Evolutionary conservation across 2,797 vertebrate species (phyloP), one percentile per base, ranked within the genome.

Genomic region (Coracias cyanogaster): DNA sequence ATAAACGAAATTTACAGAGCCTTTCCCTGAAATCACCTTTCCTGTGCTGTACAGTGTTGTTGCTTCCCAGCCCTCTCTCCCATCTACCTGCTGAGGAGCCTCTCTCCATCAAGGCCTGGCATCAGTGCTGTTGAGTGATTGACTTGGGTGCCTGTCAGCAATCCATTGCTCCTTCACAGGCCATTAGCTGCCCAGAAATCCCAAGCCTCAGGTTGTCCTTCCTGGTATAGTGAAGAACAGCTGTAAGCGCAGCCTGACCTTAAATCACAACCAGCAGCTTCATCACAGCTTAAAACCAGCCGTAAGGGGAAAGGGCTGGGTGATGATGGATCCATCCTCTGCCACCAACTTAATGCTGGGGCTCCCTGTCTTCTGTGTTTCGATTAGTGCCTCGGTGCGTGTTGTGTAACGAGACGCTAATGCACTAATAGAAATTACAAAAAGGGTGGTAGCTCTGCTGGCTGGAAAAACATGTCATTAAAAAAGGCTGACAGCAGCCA

Each of bases 381-480:
- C 61, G 58, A 9, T 71, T 74, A 83, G 45, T 43, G 57, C 45
- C 67, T 19, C 0, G 1, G 21, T 17, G 15, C 12, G 14, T 10
- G 31, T 17, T 86, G 57, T 60, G 28, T 83, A 90, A 74, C 0
- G 4, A 87, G 76, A 83, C 3, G 9, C 69, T 89, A 64, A 78
- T 29, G 31, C 22, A 10, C 58, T 84, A n/a, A 48, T n/a, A 82
- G 78, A 74, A 91, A 81, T 86, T 57, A 52, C 54, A 60, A 33
- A 37, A 70, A 51, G 61, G 35, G 31, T 64, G 72, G 49, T 76
- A 74, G 54, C 54, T 88, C 49, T 94, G 26, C 69, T 86, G 76
- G 58, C 31, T 92, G 89, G 70, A 91, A 91, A 95, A 94, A 31
- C 7, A 4, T 45, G 80, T 22, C 62, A 46, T 86, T 91, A 84